Evolutionary conservation across 2,113 vertebrate species (phyloP).

Genomic region (Tricholaema leucomelas): DNA sequence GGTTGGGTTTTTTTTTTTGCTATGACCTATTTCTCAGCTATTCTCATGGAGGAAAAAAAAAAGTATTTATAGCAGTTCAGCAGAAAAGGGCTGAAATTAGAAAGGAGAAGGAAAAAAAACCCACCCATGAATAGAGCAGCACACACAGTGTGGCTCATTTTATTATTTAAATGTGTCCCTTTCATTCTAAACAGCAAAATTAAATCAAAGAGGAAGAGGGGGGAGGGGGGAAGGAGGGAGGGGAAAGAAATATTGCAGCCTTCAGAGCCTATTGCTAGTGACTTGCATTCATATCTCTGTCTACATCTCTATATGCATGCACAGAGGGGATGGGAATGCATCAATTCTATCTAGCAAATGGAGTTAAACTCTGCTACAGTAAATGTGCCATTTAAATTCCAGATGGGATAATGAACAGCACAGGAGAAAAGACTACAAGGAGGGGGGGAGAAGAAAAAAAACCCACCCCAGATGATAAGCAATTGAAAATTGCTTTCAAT

Average conservation of each 20-base stretch:
- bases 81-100: slow-evolving; percentile 71
- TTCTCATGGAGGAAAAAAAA: slow-evolving; percentile 60
- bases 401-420: slow-evolving; percentile 37
- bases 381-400: slow-evolving; percentile 59
- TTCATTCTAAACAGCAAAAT: slow-evolving; percentile 60
- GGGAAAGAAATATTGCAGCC: slow-evolving; percentile 37
- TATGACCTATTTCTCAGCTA: slow-evolving; percentile 53
- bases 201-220: slow-evolving; percentile 37
- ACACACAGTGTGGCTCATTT: slow-evolving; percentile 30
- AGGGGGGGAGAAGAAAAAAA: background rate
- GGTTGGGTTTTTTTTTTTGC: slow-evolving; percentile 19
- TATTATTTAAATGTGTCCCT: slow-evolving; percentile 62
- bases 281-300: slow-evolving; percentile 11
- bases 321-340: background rate
- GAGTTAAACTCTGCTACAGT: slow-evolving; percentile 33
- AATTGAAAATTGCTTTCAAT: slow-evolving; percentile 17
- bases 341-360: slow-evolving; percentile 34
- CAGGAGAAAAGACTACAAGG: background rate
- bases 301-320: slow-evolving; percentile 23
- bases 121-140: slow-evolving; percentile 57
- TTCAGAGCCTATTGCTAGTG: background rate
- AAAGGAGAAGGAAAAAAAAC: background rate
- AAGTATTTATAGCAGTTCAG: slow-evolving; percentile 65
- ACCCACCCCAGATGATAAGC: background rate
- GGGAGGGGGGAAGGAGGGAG: background rate